Evolutionary conservation across 2,888 invertebrate genomes (phyloP), one percentile per base, ranked within the genome.

Genomic region (Allophyes oxyacanthae): DNA sequence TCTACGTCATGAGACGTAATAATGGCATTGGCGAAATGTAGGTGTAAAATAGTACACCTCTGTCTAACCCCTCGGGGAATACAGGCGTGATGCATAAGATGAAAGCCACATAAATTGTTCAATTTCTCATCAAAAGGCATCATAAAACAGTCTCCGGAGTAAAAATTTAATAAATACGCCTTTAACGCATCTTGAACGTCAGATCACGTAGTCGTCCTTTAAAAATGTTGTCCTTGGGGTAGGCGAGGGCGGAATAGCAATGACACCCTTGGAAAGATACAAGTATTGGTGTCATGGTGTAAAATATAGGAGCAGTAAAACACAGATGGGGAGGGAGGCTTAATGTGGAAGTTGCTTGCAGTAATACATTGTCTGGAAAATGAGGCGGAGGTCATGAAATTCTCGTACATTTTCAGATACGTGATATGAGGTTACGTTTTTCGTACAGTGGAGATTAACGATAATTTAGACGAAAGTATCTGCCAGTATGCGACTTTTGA

Each of bases 151-250:
- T 8, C 0, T 38, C 8, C 14, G 40, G 40, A 65, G 69, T 52
- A 46, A 20, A 45, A 52, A 38, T 64, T 65, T 69, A 62, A 64
- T 69, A 59, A 68, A 71, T 58, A 75, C 50, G 38, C 49, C 45
- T 56, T 55, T 55, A 49, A 45, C 43, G 38, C 38, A 11, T 58
- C 53, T 72, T 66, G 55, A 38, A 8, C 37, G 20, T 30, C 70
- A 30, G 56, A 46, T 54, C 74, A 74, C 73, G 74, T 75, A 65
- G 43, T 2, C 36, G 70, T 69, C 60, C 58, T 72, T 72, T 74
- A 75, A 72, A 75, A 68, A 55, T 54, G 67, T 69, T 72, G 70
- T 66, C 59, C 57, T 62, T 54, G 52, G 38, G 4, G 36, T 26
- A 9, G 34, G 7, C 46, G 64, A 49, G 61, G 44, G 41, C 1